These are phyloP conservation scores for Urocitellus parryii DNA, from an alignment of 2,113 vertebrate genomes.

Conservation along the genomic window DNA sequence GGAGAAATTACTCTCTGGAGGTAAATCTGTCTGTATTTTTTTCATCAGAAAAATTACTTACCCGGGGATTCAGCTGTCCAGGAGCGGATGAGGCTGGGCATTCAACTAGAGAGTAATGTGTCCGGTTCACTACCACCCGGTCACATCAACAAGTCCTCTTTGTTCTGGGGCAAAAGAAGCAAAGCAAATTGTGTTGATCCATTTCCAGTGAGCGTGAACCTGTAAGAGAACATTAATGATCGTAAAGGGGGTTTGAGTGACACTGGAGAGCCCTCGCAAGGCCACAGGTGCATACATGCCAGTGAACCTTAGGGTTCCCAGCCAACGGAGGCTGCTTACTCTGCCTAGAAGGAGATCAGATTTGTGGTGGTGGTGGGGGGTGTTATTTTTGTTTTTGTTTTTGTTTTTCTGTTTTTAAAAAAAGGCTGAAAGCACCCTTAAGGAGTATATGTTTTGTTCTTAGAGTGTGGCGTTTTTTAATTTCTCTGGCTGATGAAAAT, in stretches of 20 bases:
- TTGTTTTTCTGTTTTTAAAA: background rate
- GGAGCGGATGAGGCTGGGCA: background rate
- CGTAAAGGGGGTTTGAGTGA: background rate
- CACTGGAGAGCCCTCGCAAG: background rate
- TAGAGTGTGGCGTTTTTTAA: background rate
- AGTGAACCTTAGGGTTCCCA: background rate
- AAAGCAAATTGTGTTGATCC: slow-evolving; percentile 53
- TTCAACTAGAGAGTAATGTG: slow-evolving; percentile 21
- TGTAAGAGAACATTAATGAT: background rate
- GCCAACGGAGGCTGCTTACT: background rate
- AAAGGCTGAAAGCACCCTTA: background rate
- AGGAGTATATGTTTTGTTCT: background rate
- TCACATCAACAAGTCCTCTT: slow-evolving; percentile 72
- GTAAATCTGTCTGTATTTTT: background rate
- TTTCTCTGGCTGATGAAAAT: slow-evolving; percentile 54
- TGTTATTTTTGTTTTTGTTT: background rate
- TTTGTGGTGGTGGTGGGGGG: background rate
- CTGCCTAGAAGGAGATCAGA: background rate
- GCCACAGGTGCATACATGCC: background rate
- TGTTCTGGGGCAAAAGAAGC: slow-evolving; percentile 58
- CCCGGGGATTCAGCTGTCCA: background rate
- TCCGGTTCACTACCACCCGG: background rate
- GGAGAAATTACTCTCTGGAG: background rate
- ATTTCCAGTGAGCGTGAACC: slow-evolving; percentile 3
- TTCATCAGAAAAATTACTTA: slow-evolving; percentile 57